Evolutionary conservation across 2,888 invertebrate genomes (phyloP).

Genomic region (Amblyjoppa fuscipennis): DNA sequence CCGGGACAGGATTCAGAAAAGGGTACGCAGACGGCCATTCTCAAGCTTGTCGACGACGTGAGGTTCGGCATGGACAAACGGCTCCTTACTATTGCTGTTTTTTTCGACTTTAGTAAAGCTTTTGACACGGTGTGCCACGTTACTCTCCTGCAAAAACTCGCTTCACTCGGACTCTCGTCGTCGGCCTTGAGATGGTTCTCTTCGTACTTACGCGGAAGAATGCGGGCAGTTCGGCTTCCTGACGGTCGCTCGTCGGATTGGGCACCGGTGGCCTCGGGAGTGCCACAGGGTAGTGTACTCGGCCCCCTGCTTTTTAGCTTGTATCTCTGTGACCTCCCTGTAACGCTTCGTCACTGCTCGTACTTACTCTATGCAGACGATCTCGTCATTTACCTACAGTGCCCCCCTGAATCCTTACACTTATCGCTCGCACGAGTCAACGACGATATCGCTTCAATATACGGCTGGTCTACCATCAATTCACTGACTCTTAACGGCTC

Average conservation of each 20-base stretch:
- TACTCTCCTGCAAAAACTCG: not conserved
- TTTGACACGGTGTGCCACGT: conserved; percentile 29
- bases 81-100: conserved; percentile 2
- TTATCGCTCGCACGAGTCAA: not conserved
- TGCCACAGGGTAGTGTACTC: conserved; percentile 48
- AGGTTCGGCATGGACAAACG: conserved; percentile 19
- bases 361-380: conserved; percentile 33
- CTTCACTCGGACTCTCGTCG: not conserved
- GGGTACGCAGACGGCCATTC: conserved; percentile 34
- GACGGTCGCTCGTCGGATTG: conserved; percentile 17
- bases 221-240: conserved; percentile 20
- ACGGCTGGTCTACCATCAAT: conserved; percentile 30
- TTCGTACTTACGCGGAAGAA: conserved; percentile 20
- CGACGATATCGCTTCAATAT: conserved; percentile 18
- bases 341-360: not conserved
- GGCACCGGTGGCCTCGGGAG: conserved; percentile 14
- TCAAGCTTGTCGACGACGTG: conserved; percentile 32
- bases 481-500: not conserved
- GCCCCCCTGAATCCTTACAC: not conserved
- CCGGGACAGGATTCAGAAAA: conserved; percentile 17
- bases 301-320: conserved; percentile 23
- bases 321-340: not conserved
- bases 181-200: conserved; percentile 14
- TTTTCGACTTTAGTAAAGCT: conserved; percentile 39
- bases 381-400: conserved; percentile 17